Evolutionary conservation across 1,140 invertebrate species (phyloP).

Genomic region (Hycleus phaleratus): DNA sequence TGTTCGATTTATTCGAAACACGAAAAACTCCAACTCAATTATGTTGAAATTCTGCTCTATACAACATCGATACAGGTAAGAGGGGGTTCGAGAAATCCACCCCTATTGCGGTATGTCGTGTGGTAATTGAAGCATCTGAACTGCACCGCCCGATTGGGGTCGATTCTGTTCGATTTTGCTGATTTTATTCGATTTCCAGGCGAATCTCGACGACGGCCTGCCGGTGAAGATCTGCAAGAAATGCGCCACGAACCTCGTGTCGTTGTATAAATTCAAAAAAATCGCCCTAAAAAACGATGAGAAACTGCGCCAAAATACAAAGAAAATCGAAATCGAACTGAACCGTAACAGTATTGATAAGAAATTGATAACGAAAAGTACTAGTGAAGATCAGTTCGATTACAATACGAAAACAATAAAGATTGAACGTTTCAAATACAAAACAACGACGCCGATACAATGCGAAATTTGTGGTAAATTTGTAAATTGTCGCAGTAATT

Average conservation of each 20-base stretch:
- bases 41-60: too few relatives aligned
- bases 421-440: slow-evolving; percentile 1
- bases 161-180: too few relatives aligned
- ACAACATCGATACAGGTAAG: too few relatives aligned
- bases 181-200: slow-evolving; percentile 16
- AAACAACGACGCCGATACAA: slow-evolving; percentile 6
- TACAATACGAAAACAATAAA: not conserved
- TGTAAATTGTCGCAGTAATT: slow-evolving; percentile 21
- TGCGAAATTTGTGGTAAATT: slow-evolving; percentile 27
- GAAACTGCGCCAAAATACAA: slow-evolving; percentile 13
- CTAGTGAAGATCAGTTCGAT: not conserved
- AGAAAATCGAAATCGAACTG: not conserved
- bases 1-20: too few relatives aligned
- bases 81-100: too few relatives aligned
- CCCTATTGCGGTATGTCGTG: too few relatives aligned
- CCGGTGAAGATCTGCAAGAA: slow-evolving; percentile 27
- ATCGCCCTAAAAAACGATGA: slow-evolving; percentile 17
- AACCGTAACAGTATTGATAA: not conserved
- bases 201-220: slow-evolving; percentile 24
- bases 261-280: slow-evolving; percentile 30
- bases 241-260: slow-evolving; percentile 29
- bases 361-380: not conserved
- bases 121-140: too few relatives aligned
- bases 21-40: too few relatives aligned
- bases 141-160: too few relatives aligned